Evolutionary conservation across 1,140 invertebrate genomes (phyloP), one percentile per base, ranked within the genome.

Genomic region (Drosophila bocqueti): DNA sequence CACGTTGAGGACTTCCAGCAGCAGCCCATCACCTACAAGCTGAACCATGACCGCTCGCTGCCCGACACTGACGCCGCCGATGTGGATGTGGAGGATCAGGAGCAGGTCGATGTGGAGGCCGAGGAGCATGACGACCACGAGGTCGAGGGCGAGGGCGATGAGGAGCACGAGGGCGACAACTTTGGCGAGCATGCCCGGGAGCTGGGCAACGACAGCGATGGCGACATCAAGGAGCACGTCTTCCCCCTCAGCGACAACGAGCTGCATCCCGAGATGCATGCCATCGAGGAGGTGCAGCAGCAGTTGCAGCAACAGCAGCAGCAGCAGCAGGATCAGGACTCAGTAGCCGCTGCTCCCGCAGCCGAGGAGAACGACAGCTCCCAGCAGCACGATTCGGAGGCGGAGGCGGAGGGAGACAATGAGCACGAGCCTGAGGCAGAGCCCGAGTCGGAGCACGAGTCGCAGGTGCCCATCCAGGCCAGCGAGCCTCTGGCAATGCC

Each of bases 41-140:
- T 92, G 18, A 90, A 92, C 79, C 91, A 92, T 18, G 91, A 92
- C 36, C 86, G 91, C 26, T 81, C 86, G 38, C 77, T 91, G 55
- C 76, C 59, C 34, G 84, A 89, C 18, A 40, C 81, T 43, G 76
- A 76, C 21, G 52, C 61, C 34, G 45, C 64, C 26, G 86, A 83
- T 46, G 82, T 76, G 46, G 82, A 86, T 36, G 86, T 66, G 52
- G 86, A 89, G 9, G 86, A 91, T 36, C 76, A 80, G 59, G 85
- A 82, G 16, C 54, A 57, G 54, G 69, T 84, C 4, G 76, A 76
- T 15, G 55, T 69, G 36, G 77, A 79, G 36, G 59, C 68, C 54
- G 61, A 77, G 16, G 79, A 89, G 57, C 67, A 73, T 57, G 85
- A 82, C 4, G 85, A 91, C 15, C 86, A 92, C 3, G 83, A 83